Evolutionary conservation across 2,797 vertebrate species (phyloP).

Genomic region (Hoplostethus mediterraneus): DNA sequence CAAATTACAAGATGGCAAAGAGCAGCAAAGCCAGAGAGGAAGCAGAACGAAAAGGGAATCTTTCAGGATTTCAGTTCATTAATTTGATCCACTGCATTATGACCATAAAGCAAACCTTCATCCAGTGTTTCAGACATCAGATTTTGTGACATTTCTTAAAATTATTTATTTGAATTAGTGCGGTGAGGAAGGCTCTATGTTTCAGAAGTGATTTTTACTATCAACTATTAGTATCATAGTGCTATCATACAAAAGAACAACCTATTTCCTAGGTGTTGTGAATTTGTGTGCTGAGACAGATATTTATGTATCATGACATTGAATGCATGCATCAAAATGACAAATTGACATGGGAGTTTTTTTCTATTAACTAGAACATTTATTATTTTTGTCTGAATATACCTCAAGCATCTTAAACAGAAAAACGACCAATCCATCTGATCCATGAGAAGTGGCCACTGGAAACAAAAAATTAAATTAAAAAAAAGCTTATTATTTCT

Average conservation of each 20-base stretch:
- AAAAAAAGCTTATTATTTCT: too few relatives aligned
- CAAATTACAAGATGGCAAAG: slow-evolving; percentile 79
- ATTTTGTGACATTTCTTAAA: slow-evolving; percentile 33
- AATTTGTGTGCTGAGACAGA: not conserved
- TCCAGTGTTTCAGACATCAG: slow-evolving; percentile 5
- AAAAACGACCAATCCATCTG: too few relatives aligned
- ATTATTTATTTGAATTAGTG: slow-evolving; percentile 47
- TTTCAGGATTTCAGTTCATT: slow-evolving; percentile 33
- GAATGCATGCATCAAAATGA: not conserved
- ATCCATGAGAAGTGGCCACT: not conserved
- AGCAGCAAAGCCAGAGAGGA: slow-evolving; percentile 64
- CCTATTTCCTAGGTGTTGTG: not conserved
- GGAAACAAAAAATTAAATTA: too few relatives aligned
- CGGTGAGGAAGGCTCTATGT: slow-evolving; percentile 35
- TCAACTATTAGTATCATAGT: slow-evolving; percentile 3
- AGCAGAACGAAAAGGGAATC: slow-evolving; percentile 69
- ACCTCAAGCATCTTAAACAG: too few relatives aligned
- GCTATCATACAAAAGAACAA: not conserved
- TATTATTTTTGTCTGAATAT: too few relatives aligned
- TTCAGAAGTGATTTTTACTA: not conserved
- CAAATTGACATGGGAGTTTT: too few relatives aligned
- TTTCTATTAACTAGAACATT: too few relatives aligned
- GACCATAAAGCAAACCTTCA: slow-evolving; percentile 41
- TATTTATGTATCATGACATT: not conserved
- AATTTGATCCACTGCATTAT: slow-evolving; percentile 64